phyloP scores from a whole-genome alignment of 2,888 invertebrate species.

The Alviniconcha strummeri region DNA sequence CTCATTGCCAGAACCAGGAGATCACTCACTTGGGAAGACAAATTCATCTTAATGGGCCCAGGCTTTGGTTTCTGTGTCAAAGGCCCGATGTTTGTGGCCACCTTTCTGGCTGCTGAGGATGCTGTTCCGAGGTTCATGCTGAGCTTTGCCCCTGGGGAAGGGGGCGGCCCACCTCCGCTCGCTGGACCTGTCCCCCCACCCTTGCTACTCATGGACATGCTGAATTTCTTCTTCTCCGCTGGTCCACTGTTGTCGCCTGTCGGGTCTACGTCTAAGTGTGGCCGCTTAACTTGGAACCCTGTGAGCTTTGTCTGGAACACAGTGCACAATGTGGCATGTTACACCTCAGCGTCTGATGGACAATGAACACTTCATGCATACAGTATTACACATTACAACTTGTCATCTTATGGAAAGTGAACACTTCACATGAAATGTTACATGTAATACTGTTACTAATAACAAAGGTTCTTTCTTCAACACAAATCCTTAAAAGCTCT shows the following conservation, averaged over 20 bases:
- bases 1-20: too few relatives aligned
- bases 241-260: slow-evolving; percentile 33
- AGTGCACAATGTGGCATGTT: not conserved
- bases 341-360: not conserved
- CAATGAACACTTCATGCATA: not conserved
- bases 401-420: too few relatives aligned
- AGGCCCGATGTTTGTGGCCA: slow-evolving; percentile 35
- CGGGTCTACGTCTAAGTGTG: slow-evolving; percentile 39
- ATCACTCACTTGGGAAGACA: slow-evolving; percentile 34
- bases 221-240: slow-evolving; percentile 47
- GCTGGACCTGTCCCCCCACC: slow-evolving; percentile 9
- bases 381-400: too few relatives aligned
- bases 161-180: slow-evolving; percentile 5
- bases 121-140: not conserved
- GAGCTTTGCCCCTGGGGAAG: slow-evolving; percentile 15
- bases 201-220: slow-evolving; percentile 40
- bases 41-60: slow-evolving; percentile 40
- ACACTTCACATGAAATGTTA: too few relatives aligned
- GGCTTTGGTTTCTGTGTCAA: slow-evolving; percentile 37
- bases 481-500: too few relatives aligned
- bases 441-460: too few relatives aligned
- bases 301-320: slow-evolving; percentile 33
- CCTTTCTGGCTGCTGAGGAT: slow-evolving; percentile 38
- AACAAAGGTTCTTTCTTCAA: too few relatives aligned
- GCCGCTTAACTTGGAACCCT: slow-evolving; percentile 51